These are phyloP conservation scores for Caenorhabditis sinica DNA, from an alignment of 2,888 invertebrate genomes.

Conservation along the genomic window DNA sequence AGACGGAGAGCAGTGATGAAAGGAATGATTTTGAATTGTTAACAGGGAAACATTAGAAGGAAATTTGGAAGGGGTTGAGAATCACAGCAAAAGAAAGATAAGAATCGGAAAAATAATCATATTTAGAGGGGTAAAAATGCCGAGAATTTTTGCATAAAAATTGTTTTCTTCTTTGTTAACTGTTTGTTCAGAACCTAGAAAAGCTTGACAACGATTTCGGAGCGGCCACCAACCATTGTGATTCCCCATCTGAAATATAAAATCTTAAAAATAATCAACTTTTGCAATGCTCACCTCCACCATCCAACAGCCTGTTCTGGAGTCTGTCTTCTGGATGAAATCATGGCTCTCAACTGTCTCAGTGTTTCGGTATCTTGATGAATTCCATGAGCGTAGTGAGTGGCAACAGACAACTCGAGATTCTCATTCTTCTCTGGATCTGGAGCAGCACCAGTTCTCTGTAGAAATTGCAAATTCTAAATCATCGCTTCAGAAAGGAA, in stretches of 20 bases:
- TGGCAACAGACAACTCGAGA: constrained; percentile 81
- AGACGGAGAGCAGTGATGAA: constrained; percentile 29
- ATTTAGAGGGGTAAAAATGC: constrained; percentile 5
- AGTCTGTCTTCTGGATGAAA: constrained; percentile 73
- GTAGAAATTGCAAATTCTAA: constrained; percentile 8
- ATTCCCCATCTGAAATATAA: constrained; percentile 74
- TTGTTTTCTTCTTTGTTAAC: not conserved
- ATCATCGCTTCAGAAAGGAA: not conserved
- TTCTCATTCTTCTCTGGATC: constrained; percentile 72
- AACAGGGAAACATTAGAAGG: constrained; percentile 23
- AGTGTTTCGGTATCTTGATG: constrained; percentile 81
- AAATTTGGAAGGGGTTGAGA: constrained; percentile 28
- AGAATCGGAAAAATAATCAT: constrained; percentile 25
- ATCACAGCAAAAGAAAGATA: constrained; percentile 29
- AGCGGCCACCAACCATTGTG: constrained; percentile 80
- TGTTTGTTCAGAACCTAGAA: constrained; percentile 50
- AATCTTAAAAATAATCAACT: not conserved
- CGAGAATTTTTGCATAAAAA: constrained; percentile 26
- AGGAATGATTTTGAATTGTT: constrained; percentile 28
- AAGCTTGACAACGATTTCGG: constrained; percentile 77
- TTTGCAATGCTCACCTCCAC: constrained; percentile 66
- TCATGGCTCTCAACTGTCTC: constrained; percentile 78
- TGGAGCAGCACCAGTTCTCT: constrained; percentile 62
- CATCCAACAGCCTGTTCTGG: constrained; percentile 75
- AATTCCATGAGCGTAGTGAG: constrained; percentile 82